Evolutionary conservation across 2,888 invertebrate genomes (phyloP).

Genomic region (Hypomecis atomaria): DNA sequence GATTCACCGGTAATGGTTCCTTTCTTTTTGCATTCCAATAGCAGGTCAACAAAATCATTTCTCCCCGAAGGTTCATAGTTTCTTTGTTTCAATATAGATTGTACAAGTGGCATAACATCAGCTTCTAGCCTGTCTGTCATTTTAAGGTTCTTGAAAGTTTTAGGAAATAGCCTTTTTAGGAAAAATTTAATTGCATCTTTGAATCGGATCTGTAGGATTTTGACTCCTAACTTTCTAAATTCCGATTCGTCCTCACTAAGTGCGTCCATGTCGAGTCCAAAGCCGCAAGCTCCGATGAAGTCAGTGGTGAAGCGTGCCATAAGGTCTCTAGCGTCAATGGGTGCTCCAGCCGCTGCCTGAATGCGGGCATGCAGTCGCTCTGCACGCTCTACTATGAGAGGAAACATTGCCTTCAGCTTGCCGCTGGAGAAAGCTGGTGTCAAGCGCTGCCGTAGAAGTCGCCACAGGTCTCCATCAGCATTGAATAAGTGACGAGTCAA

Average conservation of each 20-base stretch:
- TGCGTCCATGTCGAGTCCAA: constrained; percentile 61
- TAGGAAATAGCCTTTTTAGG: constrained; percentile 56
- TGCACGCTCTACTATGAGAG: constrained; percentile 61
- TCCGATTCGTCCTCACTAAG: constrained; percentile 58
- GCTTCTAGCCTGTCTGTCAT: constrained; percentile 49
- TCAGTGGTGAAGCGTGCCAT: constrained; percentile 68
- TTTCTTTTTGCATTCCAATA: constrained; percentile 57
- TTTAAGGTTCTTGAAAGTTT: constrained; percentile 48
- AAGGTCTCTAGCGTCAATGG: constrained; percentile 61
- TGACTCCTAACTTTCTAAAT: constrained; percentile 56
- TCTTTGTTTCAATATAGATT: constrained; percentile 55
- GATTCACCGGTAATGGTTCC: constrained; percentile 59
- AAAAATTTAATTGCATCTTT: constrained; percentile 45
- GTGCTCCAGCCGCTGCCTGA: constrained; percentile 42
- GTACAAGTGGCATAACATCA: constrained; percentile 53
- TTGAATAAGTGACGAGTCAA: constrained; percentile 60
- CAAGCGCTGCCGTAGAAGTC: constrained; percentile 62
- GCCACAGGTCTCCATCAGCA: constrained; percentile 65
- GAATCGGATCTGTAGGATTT: constrained; percentile 50
- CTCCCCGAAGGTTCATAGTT: constrained; percentile 58
- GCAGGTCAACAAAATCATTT: constrained; percentile 63
- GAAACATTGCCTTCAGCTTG: constrained; percentile 67
- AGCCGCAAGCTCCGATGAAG: constrained; percentile 65
- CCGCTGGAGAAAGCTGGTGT: constrained; percentile 66
- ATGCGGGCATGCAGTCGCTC: constrained; percentile 55